Percentiles rank a stretch among this genome's conserved stretches.
These are phyloP conservation scores for Zaprionus ghesquierei DNA, from an alignment of 1,140 invertebrate species.

Conservation along the genomic window DNA sequence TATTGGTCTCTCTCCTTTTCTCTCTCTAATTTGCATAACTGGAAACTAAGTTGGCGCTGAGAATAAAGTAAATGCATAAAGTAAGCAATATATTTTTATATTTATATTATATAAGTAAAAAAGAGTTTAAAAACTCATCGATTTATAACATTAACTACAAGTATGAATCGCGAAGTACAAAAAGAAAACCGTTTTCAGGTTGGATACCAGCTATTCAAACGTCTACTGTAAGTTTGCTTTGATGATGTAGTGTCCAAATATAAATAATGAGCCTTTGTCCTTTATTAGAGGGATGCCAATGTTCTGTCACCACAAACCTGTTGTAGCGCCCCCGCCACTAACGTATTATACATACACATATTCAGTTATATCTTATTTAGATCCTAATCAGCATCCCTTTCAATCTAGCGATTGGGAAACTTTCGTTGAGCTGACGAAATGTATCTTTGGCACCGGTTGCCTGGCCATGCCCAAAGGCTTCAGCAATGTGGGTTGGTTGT, in stretches of 20 bases:
- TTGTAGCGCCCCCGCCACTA: not conserved
- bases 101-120: conserved; percentile 5
- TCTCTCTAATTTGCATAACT: conserved; percentile 59
- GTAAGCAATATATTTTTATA: not conserved
- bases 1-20: not conserved
- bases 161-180: no score
- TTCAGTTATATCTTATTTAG: not conserved
- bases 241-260: not conserved
- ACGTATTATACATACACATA: conserved; percentile 35
- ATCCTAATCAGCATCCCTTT: not conserved
- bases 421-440: conserved; percentile 54
- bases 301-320: not conserved
- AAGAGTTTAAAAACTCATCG: no score
- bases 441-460: conserved; percentile 56
- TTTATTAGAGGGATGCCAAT: not conserved
- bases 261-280: not conserved
- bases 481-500: conserved; percentile 43
- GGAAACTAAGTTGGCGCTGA: conserved; percentile 43
- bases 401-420: conserved; percentile 47
- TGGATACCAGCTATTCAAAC: not conserved
- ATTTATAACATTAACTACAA: no score
- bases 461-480: conserved; percentile 58
- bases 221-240: not conserved
- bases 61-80: not conserved
- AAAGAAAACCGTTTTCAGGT: not conserved